phyloP scores from a whole-genome alignment of 2,797 vertebrate species.

The Artibeus lituratus region DNA sequence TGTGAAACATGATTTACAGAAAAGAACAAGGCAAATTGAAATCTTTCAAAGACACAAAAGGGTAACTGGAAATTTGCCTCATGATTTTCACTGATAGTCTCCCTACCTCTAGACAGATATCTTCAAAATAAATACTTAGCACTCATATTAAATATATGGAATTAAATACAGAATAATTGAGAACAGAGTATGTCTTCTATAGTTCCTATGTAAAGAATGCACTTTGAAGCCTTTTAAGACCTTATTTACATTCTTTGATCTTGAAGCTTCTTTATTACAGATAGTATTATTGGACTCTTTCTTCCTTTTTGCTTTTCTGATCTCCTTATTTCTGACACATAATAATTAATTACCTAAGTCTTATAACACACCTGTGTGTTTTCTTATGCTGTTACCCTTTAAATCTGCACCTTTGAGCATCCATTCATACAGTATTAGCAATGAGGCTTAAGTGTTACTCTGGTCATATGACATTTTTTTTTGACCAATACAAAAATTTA shows the following conservation, averaged over 20 bases:
- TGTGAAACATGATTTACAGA: neutral
- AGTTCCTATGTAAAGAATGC: neutral
- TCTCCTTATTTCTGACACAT: neutral
- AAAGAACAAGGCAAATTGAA: neutral
- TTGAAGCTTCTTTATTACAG: neutral
- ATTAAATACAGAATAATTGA: neutral
- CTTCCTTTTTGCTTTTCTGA: conserved; percentile 10
- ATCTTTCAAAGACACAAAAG: neutral
- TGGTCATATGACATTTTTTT: neutral
- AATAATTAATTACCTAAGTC: conserved; percentile 19
- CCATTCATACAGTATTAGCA: neutral
- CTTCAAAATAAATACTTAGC: neutral
- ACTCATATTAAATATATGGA: neutral
- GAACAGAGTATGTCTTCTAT: neutral
- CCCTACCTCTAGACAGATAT: neutral
- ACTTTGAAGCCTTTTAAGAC: neutral
- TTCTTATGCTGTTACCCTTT: neutral
- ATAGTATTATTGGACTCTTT: neutral
- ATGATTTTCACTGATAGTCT: neutral
- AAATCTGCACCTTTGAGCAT: neutral
- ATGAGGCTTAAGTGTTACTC: neutral
- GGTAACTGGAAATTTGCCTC: neutral
- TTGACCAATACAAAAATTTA: too few relatives aligned
- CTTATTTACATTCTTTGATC: conserved; percentile 26
- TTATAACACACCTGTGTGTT: neutral